Evolutionary conservation across 2,797 vertebrate species (phyloP).

Genomic region (Notolabrus celidotus): DNA sequence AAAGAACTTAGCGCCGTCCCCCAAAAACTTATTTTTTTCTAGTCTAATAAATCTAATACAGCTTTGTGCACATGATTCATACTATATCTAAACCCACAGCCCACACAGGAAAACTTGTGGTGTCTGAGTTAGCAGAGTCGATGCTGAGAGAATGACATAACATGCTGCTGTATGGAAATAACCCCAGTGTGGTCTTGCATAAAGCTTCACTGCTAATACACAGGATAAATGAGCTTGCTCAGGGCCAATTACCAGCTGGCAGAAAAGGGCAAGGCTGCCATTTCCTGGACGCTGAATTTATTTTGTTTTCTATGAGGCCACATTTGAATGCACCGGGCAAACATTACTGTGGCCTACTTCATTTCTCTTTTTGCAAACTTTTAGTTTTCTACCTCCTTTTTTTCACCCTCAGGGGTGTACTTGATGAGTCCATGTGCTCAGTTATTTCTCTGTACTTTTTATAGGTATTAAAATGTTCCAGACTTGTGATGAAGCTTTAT

Average conservation of each 20-base stretch:
- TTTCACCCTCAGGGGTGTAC: constrained; percentile 22
- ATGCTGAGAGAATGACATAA: constrained; percentile 30
- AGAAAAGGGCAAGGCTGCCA: constrained; percentile 53
- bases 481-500: constrained; percentile 19
- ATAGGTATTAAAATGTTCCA: constrained; percentile 20
- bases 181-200: constrained; percentile 49
- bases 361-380: constrained; percentile 44
- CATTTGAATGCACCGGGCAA: constrained; percentile 53
- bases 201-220: constrained; percentile 54
- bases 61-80: background rate
- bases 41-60: background rate
- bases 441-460: constrained; percentile 21
- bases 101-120: background rate
- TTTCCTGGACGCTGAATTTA: constrained; percentile 43
- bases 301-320: constrained; percentile 53
- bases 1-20: background rate
- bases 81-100: background rate
- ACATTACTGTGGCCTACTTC: constrained; percentile 39
- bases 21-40: background rate
- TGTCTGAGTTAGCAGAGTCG: background rate
- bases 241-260: constrained; percentile 58
- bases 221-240: constrained; percentile 55
- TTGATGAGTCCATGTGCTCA: constrained; percentile 29
- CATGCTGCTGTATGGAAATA: constrained; percentile 44
- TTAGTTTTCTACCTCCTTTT: constrained; percentile 36